Conservation (phyloP, 2,113 vertebrate genomes). For the Podarcis cretensis region DNA sequence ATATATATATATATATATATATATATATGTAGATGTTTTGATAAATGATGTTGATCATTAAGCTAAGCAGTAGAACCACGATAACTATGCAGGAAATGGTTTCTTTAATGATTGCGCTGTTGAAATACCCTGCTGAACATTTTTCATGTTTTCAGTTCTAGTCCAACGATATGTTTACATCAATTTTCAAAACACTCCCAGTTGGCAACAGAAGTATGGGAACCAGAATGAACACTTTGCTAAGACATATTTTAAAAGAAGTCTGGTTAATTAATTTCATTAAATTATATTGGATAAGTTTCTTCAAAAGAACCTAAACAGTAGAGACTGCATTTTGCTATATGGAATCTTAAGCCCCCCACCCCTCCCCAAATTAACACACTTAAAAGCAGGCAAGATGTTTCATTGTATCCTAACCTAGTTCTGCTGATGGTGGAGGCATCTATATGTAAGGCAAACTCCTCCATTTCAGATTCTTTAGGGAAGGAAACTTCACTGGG, state of each 20-base stretch:
- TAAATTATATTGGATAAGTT: background rate
- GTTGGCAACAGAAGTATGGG: background rate
- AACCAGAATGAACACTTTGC: background rate
- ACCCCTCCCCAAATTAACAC: background rate
- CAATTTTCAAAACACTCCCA: background rate
- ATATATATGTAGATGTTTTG: background rate
- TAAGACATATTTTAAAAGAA: slow-evolving; percentile 16
- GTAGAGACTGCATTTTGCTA: background rate
- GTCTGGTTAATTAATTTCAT: slow-evolving; percentile 3
- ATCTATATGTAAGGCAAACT: background rate
- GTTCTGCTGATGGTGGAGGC: background rate
- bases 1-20: background rate
- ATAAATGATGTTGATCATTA: slow-evolving; percentile 23
- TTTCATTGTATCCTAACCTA: background rate
- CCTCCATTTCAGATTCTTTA: background rate
- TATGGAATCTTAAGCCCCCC: background rate
- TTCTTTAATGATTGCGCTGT: slow-evolving; percentile 20
- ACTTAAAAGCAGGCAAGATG: background rate
- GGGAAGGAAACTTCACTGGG: background rate
- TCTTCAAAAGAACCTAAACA: background rate
- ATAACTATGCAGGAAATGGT: slow-evolving; percentile 41
- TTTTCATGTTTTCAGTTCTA: slow-evolving; percentile 15
- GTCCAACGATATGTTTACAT: background rate
- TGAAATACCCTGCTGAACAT: slow-evolving; percentile 8
- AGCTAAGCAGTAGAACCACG: rapidly evolving